These are phyloP conservation scores for Muscicapa comitata DNA, from an alignment of 2,797 vertebrate species.

Conservation along the genomic window DNA sequence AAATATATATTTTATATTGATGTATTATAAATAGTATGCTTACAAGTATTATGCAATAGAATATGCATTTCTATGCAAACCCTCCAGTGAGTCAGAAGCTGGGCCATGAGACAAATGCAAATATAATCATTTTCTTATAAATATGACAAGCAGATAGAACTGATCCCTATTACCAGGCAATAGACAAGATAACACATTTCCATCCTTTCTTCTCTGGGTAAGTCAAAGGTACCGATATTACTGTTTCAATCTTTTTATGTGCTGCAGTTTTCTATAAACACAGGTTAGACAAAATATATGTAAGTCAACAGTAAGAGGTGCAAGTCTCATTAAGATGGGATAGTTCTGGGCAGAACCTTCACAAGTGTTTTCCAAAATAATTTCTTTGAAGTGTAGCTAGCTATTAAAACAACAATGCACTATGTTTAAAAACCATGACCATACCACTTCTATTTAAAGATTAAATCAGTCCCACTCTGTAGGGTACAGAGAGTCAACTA, in stretches of 20 bases:
- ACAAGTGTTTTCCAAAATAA: background rate
- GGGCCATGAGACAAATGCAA: background rate
- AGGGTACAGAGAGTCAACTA: background rate
- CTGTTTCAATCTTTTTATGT: background rate
- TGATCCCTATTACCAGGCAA: background rate
- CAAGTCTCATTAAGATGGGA: background rate
- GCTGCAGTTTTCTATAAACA: background rate
- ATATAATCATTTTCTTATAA: background rate
- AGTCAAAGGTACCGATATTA: background rate
- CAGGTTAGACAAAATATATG: background rate
- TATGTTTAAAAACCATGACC: background rate
- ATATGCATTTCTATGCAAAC: background rate
- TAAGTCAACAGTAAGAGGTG: background rate
- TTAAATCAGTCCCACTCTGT: background rate
- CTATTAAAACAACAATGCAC: background rate
- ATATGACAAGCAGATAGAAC: background rate
- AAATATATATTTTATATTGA: background rate
- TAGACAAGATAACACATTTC: background rate
- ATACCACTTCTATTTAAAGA: background rate
- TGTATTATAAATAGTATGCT: background rate
- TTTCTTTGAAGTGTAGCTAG: background rate
- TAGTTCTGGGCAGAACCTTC: background rate
- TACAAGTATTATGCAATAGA: background rate
- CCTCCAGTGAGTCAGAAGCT: background rate
- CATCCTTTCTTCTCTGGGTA: background rate